These are phyloP conservation scores for Entomobrya proxima DNA, from an alignment of 2,888 invertebrate genomes.

Conservation along the genomic window DNA sequence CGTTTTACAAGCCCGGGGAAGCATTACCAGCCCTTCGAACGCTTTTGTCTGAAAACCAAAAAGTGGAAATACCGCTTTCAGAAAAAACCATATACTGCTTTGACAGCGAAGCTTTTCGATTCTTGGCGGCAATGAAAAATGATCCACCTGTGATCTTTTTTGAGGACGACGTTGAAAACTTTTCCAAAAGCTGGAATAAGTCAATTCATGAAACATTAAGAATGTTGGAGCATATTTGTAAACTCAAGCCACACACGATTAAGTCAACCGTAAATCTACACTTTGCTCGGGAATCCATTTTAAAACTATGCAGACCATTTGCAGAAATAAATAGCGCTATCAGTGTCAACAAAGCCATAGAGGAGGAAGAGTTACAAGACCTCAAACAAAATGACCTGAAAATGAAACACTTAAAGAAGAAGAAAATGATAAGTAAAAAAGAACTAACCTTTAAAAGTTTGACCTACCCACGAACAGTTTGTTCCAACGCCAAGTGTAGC, in stretches of 20 bases:
- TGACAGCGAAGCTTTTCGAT: constrained; percentile 71
- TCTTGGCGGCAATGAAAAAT: constrained; percentile 60
- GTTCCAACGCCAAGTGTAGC: constrained; percentile 5
- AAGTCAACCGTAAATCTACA: constrained; percentile 53
- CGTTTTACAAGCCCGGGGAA: constrained; percentile 59
- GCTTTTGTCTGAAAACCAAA: constrained; percentile 28
- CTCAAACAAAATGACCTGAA: not conserved
- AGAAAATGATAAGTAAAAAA: not conserved
- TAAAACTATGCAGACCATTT: constrained; percentile 15
- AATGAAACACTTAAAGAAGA: not conserved
- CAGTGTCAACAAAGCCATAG: constrained; percentile 36
- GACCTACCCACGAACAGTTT: constrained; percentile 54
- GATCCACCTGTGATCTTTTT: not conserved
- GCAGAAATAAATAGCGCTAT: constrained; percentile 57
- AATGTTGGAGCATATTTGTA: constrained; percentile 36
- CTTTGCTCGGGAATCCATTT: constrained; percentile 42
- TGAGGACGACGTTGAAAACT: constrained; percentile 29
- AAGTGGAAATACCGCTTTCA: constrained; percentile 30
- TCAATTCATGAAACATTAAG: constrained; percentile 52
- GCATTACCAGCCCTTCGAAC: constrained; percentile 51
- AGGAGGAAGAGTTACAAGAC: not conserved
- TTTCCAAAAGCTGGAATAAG: constrained; percentile 49
- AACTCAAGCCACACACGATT: constrained; percentile 34
- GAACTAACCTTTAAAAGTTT: not conserved
- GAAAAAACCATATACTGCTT: constrained; percentile 62